These are phyloP conservation scores for Cygnus atratus DNA, from an alignment of 2,113 vertebrate species.

Conservation along the genomic window DNA sequence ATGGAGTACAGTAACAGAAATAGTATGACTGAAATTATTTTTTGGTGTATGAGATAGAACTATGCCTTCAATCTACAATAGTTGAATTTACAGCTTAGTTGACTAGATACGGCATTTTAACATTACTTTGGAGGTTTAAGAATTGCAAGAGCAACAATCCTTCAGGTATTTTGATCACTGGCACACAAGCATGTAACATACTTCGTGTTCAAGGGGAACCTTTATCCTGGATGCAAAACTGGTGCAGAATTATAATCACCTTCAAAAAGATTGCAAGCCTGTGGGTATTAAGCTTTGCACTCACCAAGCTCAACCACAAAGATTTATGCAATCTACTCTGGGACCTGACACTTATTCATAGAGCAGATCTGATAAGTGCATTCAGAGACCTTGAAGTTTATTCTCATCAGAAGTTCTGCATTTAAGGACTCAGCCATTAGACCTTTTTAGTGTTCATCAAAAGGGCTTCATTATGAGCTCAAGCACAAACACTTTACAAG, in stretches of 20 bases:
- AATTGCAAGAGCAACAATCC: constrained; percentile 62
- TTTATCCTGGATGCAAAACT: constrained; percentile 77
- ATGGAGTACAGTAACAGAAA: constrained; percentile 35
- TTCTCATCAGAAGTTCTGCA: constrained; percentile 75
- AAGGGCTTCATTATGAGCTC: constrained; percentile 60
- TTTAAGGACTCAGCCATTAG: constrained; percentile 69
- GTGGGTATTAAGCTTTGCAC: constrained; percentile 74
- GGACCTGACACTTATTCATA: constrained; percentile 67
- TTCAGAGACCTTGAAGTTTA: constrained; percentile 77
- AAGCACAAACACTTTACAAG: constrained; percentile 50
- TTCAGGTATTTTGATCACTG: constrained; percentile 74
- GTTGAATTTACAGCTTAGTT: constrained; percentile 73
- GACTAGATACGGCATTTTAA: constrained; percentile 72
- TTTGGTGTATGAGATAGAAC: constrained; percentile 60
- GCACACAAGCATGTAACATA: constrained; percentile 69
- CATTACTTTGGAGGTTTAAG: constrained; percentile 72
- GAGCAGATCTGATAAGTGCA: constrained; percentile 72
- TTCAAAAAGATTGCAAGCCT: constrained; percentile 72
- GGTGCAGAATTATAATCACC: constrained; percentile 73
- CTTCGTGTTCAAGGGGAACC: constrained; percentile 77
- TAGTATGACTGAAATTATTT: constrained; percentile 59
- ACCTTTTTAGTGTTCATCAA: constrained; percentile 72
- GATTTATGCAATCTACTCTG: constrained; percentile 76
- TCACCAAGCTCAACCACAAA: constrained; percentile 68
- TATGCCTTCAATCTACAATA: constrained; percentile 60